Base-by-base conservation (phyloP, 1,140 invertebrate species). In the Lysiphlebus fabarum region DNA sequence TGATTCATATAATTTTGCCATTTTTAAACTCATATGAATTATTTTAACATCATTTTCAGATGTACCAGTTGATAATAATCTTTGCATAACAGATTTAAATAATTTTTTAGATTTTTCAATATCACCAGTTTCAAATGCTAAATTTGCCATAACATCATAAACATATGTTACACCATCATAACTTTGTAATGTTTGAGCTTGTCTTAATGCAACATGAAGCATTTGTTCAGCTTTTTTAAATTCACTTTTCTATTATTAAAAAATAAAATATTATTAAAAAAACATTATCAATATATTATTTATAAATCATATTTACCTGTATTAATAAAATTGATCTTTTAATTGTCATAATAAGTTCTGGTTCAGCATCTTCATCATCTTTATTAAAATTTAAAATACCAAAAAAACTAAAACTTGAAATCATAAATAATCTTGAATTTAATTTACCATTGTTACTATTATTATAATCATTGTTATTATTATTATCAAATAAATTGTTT, bases 81-180 rank as follows among this genome's bases (percentile, higher is more conserved):
- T 84, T 74, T 90, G 86, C 77, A 95, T 86, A 2, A 95, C 90
- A 50, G 84, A 83, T 10, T 88, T 81, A 80, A 93, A 96, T 26
- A 97, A 75, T 56, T 84, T 84, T 73, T 96, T 89, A 7, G 94
- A 92, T 78, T 94, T 95, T 62, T 85, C 79, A 67, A 87, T 86
- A 60, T 95, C 83, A 47, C 85, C 85, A 50, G 81, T 79, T 66
- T 90, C 83, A 69, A 93, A 86, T 11, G 93, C 92, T 48, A 96
- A 79, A 80, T 96, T 95, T 6, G 93, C 94, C 85, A 98, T 86
- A 6, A 93, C 68, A 81, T 96, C 93, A 72, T 90, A 95, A 58
- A 95, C 87, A 67, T 95, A 95, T 7, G 90, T 89, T 50, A 93
- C 80, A 34, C 87, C 92, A 64, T 90, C 78, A 62, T 85, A 70